Evolutionary conservation across 2,797 vertebrate genomes (phyloP).

Genomic region (Moxostoma hubbsi): DNA sequence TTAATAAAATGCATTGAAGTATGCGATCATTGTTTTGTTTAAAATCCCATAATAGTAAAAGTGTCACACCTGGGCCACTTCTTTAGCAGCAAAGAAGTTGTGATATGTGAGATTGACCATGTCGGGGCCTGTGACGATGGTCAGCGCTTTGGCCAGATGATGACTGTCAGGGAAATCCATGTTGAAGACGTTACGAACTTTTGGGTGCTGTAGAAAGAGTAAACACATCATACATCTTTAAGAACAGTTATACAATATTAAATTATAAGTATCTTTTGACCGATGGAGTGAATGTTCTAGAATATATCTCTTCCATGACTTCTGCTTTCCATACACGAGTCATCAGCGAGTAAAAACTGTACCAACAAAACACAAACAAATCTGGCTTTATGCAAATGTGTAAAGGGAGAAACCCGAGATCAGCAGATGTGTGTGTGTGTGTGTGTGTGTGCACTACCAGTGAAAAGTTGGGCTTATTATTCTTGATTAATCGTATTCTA

Average conservation of each 20-base stretch:
- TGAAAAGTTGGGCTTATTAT: too few species aligned
- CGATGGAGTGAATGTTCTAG: neutral
- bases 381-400: constrained; percentile 73
- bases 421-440: constrained; percentile 53
- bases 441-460: constrained; percentile 48
- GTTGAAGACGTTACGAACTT: constrained; percentile 94
- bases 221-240: neutral
- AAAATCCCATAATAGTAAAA: neutral
- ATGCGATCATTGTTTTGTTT: neutral
- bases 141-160: constrained; percentile 89
- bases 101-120: constrained; percentile 93
- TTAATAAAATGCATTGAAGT: neutral
- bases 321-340: constrained; percentile 60
- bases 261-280: too few species aligned
- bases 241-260: too few species aligned
- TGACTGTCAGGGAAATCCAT: constrained; percentile 91
- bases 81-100: constrained; percentile 96
- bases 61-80: constrained; percentile 86
- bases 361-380: constrained; percentile 68
- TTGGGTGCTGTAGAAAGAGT: constrained; percentile 82
- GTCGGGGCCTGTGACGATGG: constrained; percentile 89
- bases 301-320: constrained; percentile 32
- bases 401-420: neutral
- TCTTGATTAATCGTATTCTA: too few species aligned
- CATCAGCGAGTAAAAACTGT: constrained; percentile 53